Percentiles rank a stretch among this genome's conserved stretches.
These are phyloP conservation scores for Synanceia verrucosa DNA, from an alignment of 2,797 vertebrate species.

Conservation along the genomic window DNA sequence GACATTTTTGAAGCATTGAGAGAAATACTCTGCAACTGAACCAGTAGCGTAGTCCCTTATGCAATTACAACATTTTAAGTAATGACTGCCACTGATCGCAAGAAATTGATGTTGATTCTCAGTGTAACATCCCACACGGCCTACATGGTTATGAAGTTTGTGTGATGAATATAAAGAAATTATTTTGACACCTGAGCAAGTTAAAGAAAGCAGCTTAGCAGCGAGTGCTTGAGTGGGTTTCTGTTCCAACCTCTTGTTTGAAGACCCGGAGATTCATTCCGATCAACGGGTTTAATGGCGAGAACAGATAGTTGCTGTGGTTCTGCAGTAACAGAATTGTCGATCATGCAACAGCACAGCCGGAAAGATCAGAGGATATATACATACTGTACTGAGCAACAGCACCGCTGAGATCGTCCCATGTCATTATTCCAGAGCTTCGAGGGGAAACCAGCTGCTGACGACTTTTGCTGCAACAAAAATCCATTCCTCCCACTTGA, in stretches of 20 bases:
- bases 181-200: constrained; percentile 27
- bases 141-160: constrained; percentile 7
- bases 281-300: constrained; percentile 43
- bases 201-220: constrained; percentile 31
- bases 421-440: constrained; percentile 83
- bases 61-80: constrained; percentile 24
- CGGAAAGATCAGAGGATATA: constrained; percentile 85
- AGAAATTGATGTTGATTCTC: constrained; percentile 38
- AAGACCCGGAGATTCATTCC: constrained; percentile 32
- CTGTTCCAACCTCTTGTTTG: constrained; percentile 25
- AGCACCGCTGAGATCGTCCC: constrained; percentile 81
- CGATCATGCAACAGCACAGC: constrained; percentile 86
- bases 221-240: constrained; percentile 4
- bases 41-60: constrained; percentile 15
- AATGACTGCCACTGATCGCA: constrained; percentile 23
- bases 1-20: constrained; percentile 42
- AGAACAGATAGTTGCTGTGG: constrained; percentile 47
- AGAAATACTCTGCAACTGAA: constrained; percentile 39
- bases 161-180: constrained; percentile 20
- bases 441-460: constrained; percentile 80
- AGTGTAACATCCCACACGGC: constrained; percentile 18
- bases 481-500: constrained; percentile 70
- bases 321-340: constrained; percentile 70
- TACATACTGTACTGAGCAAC: constrained; percentile 87
- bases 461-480: constrained; percentile 85